Evolutionary conservation across 2,888 invertebrate genomes (phyloP), one percentile per base, ranked within the genome.

Genomic region (Thecophora atra): DNA sequence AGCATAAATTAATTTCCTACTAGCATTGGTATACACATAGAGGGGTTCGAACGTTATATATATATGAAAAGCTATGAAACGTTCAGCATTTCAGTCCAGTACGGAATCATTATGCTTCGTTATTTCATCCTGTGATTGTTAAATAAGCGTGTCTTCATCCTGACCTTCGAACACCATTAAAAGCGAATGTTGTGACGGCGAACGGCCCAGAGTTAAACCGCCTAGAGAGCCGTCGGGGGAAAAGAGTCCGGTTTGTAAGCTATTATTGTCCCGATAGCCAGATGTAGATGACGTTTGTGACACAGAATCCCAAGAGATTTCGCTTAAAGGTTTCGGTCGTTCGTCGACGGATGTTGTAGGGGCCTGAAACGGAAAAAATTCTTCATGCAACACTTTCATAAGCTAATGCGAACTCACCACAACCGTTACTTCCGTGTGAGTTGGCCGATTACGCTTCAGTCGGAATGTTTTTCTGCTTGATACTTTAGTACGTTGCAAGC

Each of bases 391-490:
- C 44, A 19, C 1, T 7, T n/a, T 19, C 0, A 37, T 37, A 37
- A 13, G 4, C 19, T n/a, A 19, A 30, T 30, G 28, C 54, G 26
- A 47, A 76, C 79, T 81, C 76, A 83, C 81, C 73, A 81, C 81
- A 75, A 79, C 80, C 0, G 82, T 85, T 86, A 93, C 93, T 86
- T 94, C 93, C 56, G 91, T 89, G 77, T 91, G 91, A 72, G 87
- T 91, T 81, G 89, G 91, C 80, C 94, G 89, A 68, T 81, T 82
- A 84, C 94, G 93, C 77, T 94, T 89, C 74, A 95, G 89, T 75
- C 96, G 91, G 87, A 98, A 98, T 0, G 97, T 97, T 87, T 96
- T 97, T 80, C 97, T 91, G 81, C 96, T 97, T 82, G 96, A 97
- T 47, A 96, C 97, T 87, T 96, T 97, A 70, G 96, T 93, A 24